phyloP scores from a whole-genome alignment of 2,113 vertebrate species.

The Eretmochelys imbricata region DNA sequence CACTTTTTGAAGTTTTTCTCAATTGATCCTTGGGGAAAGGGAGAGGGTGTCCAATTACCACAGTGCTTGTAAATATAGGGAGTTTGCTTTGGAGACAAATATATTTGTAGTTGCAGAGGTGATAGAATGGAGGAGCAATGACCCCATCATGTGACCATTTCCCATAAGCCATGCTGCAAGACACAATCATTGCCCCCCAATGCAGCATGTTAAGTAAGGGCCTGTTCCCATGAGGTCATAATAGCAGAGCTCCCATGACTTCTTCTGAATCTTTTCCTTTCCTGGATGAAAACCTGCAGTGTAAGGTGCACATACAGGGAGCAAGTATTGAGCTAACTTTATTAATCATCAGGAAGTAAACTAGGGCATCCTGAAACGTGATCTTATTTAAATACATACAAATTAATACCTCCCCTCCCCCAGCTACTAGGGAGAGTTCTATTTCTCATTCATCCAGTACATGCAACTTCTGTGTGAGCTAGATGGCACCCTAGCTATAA shows the following conservation, averaged over 20 bases:
- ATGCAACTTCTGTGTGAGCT: background rate
- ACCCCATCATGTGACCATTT: background rate
- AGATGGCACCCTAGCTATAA: background rate
- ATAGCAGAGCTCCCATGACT: background rate
- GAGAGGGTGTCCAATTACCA: constrained; percentile 39
- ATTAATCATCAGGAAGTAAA: background rate
- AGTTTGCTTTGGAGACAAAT: constrained; percentile 4
- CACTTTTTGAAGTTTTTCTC: constrained; percentile 61
- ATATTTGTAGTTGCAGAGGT: background rate
- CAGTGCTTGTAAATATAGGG: constrained; percentile 37
- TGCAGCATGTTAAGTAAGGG: background rate
- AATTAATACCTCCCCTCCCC: background rate
- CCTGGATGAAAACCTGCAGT: background rate
- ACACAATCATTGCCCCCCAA: rapidly evolving
- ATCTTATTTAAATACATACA: background rate
- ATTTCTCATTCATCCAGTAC: background rate
- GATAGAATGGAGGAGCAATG: background rate
- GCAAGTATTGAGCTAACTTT: background rate
- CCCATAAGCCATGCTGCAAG: constrained; percentile 5
- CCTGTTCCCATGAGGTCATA: background rate
- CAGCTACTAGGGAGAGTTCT: background rate
- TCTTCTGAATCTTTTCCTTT: background rate
- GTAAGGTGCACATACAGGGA: background rate
- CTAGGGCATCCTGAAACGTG: background rate
- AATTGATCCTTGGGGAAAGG: constrained; percentile 65